Conservation (phyloP, 2,797 vertebrate species). For the Geotrypetes seraphini region DNA sequence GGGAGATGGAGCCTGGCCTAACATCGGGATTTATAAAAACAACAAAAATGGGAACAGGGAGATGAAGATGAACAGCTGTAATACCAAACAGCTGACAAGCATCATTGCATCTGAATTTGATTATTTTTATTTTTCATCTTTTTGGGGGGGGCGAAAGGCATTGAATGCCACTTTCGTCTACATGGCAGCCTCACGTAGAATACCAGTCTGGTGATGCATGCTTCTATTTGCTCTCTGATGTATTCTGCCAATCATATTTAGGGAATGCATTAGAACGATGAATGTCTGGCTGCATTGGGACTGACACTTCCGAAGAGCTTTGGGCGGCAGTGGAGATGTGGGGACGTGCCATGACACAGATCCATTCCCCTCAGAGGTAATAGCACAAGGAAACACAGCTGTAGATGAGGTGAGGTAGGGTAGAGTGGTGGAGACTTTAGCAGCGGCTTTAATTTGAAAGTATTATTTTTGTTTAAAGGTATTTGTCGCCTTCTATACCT, state of each 20-base stretch:
- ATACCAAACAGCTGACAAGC: accelerated
- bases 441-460: no score
- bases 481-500: no score
- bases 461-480: no score
- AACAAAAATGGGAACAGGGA: no score
- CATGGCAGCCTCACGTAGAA: neutral
- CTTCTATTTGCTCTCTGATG: neutral
- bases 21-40: no score
- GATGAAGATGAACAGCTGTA: neutral
- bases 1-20: no score
- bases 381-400: neutral
- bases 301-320: conserved; percentile 8
- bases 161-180: neutral
- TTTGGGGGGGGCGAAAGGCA: no score
- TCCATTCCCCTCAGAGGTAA: neutral
- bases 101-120: neutral
- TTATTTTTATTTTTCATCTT: no score
- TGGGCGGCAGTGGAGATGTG: no score
- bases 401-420: no score
- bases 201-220: neutral
- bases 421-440: accelerated
- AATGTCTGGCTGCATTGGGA: neutral
- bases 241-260: neutral
- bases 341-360: no score
- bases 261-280: neutral